Base-by-base conservation (phyloP, 2,113 vertebrate species). In the Xenotilapia longispinis region DNA sequence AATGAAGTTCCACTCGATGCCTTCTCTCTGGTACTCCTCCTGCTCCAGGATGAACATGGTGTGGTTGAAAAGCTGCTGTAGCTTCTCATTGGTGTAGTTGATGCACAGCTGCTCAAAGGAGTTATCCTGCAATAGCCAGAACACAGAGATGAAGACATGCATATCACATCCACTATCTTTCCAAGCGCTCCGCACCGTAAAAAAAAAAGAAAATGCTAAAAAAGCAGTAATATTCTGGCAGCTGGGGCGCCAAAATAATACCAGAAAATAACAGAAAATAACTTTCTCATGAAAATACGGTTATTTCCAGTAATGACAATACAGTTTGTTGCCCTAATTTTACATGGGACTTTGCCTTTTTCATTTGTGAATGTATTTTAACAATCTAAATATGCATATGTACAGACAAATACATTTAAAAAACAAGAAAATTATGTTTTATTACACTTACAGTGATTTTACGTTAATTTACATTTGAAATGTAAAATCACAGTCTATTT, bases 61-160 rank as follows among this genome's bases (percentile, higher is more conserved):
- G 96, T 99, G 98, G 94, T 99, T 99, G 97, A 99, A 99, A 40
- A 99, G 97, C 96, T 99, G 98, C 96, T 99, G 98, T 55, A 99
- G 97, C 92, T 98, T 98, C 96, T 99, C 98, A 1, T 99, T 99
- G 88, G 98, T 99, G 95, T 99, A 99, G 94, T 99, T 99, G 96
- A 99, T 99, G 88, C 98, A 99, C 51, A 99, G 96, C 93, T 99
- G 98, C 95, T 99, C 98, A 88, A 99, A 99, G 2, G 98, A 99
- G 93, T 99, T 99, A 92, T 98, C 96, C 98, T 99, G 93, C 38
- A 82, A 91, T 3, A 80, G 57, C 7, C 84, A 88, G 42, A 38
- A 63, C 11, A 81, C 5, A 80, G 5, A 78, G 33, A 3, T 81
- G 0, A 88, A 45, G 10, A 60, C 33, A 9, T 65, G 17, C 11